Percentiles rank a stretch among this genome's conserved stretches.
Conservation (phyloP, 2,888 invertebrate genomes). For the Noctua janthina region DNA sequence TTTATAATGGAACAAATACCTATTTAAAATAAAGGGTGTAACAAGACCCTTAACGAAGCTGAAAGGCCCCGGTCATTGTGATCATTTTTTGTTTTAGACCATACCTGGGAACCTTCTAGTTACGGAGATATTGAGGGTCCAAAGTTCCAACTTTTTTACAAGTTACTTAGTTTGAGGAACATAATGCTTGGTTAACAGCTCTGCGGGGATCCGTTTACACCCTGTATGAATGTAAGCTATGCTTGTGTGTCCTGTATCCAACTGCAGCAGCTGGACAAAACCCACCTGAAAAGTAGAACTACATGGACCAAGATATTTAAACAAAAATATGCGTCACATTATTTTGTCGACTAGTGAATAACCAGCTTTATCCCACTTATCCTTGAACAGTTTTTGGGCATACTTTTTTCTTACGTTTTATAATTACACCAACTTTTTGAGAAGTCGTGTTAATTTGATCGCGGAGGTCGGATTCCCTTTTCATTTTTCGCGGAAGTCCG, state of each 20-base stretch:
- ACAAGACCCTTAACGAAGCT: too few relatives aligned
- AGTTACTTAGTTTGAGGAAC: too few relatives aligned
- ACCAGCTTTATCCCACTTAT: conserved; percentile 51
- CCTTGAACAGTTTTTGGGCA: conserved; percentile 57
- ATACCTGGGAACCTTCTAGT: too few relatives aligned
- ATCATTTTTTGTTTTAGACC: too few relatives aligned
- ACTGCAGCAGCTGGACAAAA: neutral
- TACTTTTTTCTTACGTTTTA: conserved; percentile 70
- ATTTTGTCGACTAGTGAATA: conserved; percentile 32
- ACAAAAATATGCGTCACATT: neutral
- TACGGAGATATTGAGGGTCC: too few relatives aligned
- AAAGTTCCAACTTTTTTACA: too few relatives aligned
- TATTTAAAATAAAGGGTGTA: neutral
- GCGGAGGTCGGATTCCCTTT: conserved; percentile 60
- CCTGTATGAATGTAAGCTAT: neutral
- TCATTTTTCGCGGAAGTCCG: conserved; percentile 52
- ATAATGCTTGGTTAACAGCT: too few relatives aligned
- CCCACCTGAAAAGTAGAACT: neutral
- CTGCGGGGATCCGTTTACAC: too few relatives aligned
- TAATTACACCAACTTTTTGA: conserved; percentile 72
- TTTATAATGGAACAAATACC: neutral
- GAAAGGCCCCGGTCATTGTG: too few relatives aligned
- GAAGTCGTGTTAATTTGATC: conserved; percentile 72
- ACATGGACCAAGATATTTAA: too few relatives aligned
- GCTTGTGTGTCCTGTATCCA: neutral